phyloP scores from a whole-genome alignment of 1,140 invertebrate genomes.

The Macrosteles quadrilineatus region DNA sequence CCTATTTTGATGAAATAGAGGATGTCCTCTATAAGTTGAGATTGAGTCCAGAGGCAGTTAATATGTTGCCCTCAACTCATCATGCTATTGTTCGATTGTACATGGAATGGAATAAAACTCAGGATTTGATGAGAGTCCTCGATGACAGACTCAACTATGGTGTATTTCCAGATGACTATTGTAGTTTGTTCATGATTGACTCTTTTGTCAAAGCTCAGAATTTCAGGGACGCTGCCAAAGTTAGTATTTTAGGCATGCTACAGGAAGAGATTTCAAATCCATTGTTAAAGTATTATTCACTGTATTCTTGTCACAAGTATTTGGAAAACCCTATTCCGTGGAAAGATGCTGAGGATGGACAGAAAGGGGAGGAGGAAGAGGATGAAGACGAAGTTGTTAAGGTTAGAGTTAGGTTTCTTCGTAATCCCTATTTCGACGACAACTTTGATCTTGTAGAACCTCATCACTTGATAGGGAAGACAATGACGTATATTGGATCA shows the following conservation, averaged over 20 bases:
- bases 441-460: slow-evolving; percentile 81
- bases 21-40: slow-evolving; percentile 70
- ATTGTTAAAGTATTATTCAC: slow-evolving; percentile 65
- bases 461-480: slow-evolving; percentile 73
- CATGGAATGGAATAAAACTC: slow-evolving; percentile 57
- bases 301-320: slow-evolving; percentile 77
- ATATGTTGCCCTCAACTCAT: slow-evolving; percentile 74
- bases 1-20: slow-evolving; percentile 64
- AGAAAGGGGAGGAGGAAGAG: slow-evolving; percentile 47
- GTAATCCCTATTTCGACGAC: slow-evolving; percentile 81
- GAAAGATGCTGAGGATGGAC: slow-evolving; percentile 52
- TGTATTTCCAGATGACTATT: slow-evolving; percentile 80
- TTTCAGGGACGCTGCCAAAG: slow-evolving; percentile 69
- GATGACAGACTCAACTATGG: slow-evolving; percentile 86
- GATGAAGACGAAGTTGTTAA: slow-evolving; percentile 65
- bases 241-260: slow-evolving; percentile 79
- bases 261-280: slow-evolving; percentile 84
- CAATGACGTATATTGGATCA: slow-evolving; percentile 64
- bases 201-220: slow-evolving; percentile 70
- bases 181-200: slow-evolving; percentile 81
- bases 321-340: slow-evolving; percentile 61
- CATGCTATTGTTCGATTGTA: slow-evolving; percentile 75
- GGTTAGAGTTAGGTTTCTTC: slow-evolving; percentile 74
- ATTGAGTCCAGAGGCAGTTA: slow-evolving; percentile 64
- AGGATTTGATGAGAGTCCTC: slow-evolving; percentile 71